Base-by-base conservation (phyloP, 2,113 vertebrate species). In the Onychorhynchus coronatus region DNA sequence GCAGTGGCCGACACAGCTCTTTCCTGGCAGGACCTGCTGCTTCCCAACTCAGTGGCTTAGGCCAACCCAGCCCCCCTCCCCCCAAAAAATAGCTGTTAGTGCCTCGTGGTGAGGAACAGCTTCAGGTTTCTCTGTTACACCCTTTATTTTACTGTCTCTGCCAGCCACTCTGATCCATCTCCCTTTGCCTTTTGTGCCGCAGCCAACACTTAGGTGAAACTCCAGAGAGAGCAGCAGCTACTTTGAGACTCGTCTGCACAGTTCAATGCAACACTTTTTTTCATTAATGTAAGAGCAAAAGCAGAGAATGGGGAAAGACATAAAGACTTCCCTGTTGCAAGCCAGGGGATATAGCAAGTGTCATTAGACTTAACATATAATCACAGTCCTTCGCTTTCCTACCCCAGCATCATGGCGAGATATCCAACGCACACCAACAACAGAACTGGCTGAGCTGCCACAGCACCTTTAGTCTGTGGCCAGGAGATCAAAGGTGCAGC, bases 401-500 rank as follows among this genome's bases (percentile, higher is more conserved):
- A 28, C 50, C 16, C 18, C 65, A 74, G 25, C 42, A 79, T 22
- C 49, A 11, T 0, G 0, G 28, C 4, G 25, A 88, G 82, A 91
- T 63, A 80, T 2, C 56, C 59, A 77, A 33, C 39, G 27, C 46
- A 23, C 49, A 31, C 25, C 52, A 73, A 9, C 47, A 82, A 6
- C 47, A 49, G 21, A 73, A 15, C 35, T 4, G 41, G 15, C 91
- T 73, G 82, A 91, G 74, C 82, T 90, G 83, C 74, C 35, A 1
- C 82, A 86, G 42, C 86, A 88, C 15, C 82, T 79, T 53, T 44
- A 62, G 24, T 21, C 67, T 42, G 24, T 71, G 68, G 63, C 80
- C 83, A 75, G 59, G 44, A 95, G 83, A 95, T 93, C 83, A 92
- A 93, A 95, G 83, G 27, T 42, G 30, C 55, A 74, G 49, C 87